Percentiles rank a stretch among this genome's conserved stretches.
Conservation (phyloP, 2,888 invertebrate species). For the Leptopilina drosophilae region DNA sequence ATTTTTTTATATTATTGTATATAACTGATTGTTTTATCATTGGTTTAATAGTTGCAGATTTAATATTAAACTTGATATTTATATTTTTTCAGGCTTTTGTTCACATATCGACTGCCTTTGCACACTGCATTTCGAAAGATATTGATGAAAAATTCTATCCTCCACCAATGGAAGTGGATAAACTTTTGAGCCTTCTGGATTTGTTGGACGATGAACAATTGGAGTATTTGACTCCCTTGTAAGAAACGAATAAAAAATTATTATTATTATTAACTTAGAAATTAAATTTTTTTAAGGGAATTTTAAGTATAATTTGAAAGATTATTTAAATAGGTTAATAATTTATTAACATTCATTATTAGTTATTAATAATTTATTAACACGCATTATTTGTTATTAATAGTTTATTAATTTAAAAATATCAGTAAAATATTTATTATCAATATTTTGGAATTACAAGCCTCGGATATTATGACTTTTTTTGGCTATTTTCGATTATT, state of each 20-base stretch:
- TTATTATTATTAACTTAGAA: no score
- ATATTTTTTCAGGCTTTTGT: conserved; percentile 67
- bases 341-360: no score
- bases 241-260: conserved; percentile 49
- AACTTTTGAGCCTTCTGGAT: conserved; percentile 66
- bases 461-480: no score
- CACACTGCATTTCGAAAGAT: conserved; percentile 65
- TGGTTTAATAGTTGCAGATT: not conserved
- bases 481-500: no score
- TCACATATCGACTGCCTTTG: conserved; percentile 73
- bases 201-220: conserved; percentile 67
- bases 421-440: not conserved
- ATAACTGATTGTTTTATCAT: not conserved
- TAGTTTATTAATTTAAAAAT: not conserved
- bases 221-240: conserved; percentile 66
- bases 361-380: not conserved
- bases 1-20: conserved; percentile 1
- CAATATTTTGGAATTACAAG: no score
- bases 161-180: conserved; percentile 63
- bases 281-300: no score
- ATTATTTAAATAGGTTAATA: no score
- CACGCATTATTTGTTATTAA: not conserved
- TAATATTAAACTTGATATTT: not conserved
- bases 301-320: no score
- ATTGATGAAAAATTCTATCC: conserved; percentile 72